Evolutionary conservation across 2,888 invertebrate genomes (phyloP).

Genomic region (Cremastinae sp.): DNA sequence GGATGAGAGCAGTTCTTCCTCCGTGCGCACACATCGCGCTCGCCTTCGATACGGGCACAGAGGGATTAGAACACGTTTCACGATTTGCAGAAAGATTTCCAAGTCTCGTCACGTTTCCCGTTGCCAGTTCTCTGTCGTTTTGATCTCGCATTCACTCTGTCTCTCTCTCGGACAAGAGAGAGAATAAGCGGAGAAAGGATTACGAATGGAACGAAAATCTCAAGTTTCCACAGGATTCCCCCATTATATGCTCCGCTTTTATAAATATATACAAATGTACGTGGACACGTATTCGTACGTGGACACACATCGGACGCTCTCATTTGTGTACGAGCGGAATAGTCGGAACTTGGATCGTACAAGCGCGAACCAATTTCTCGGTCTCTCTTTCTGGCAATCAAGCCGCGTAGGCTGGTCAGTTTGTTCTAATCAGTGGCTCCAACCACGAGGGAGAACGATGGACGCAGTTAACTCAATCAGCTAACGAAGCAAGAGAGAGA

Average conservation of each 20-base stretch:
- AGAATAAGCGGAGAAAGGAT: constrained; percentile 15
- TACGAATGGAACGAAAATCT: constrained; percentile 55
- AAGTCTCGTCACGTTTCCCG: constrained; percentile 56
- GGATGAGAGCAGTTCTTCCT: constrained; percentile 9
- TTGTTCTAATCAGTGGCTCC: constrained; percentile 79
- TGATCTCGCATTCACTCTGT: constrained; percentile 22
- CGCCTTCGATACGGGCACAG: not conserved
- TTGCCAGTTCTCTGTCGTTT: constrained; percentile 33
- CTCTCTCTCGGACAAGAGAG: constrained; percentile 1
- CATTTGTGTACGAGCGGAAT: not conserved
- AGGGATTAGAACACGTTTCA: constrained; percentile 19
- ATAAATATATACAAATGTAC: constrained; percentile 9
- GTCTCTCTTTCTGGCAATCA: constrained; percentile 74
- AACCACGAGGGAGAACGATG: constrained; percentile 69
- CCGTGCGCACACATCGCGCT: not conserved
- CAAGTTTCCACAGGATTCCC: constrained; percentile 30
- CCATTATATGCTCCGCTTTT: not conserved
- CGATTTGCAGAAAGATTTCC: constrained; percentile 30
- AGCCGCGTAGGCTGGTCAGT: constrained; percentile 78
- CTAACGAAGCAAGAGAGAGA: constrained; percentile 74
- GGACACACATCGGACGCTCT: not conserved
- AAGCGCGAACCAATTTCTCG: constrained; percentile 59
- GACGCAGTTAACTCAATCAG: constrained; percentile 76
- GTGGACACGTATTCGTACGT: constrained; percentile 15
- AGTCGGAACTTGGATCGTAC: constrained; percentile 13